Evolutionary conservation across 2,888 invertebrate genomes (phyloP).

Genomic region (Bombyx huttoni): DNA sequence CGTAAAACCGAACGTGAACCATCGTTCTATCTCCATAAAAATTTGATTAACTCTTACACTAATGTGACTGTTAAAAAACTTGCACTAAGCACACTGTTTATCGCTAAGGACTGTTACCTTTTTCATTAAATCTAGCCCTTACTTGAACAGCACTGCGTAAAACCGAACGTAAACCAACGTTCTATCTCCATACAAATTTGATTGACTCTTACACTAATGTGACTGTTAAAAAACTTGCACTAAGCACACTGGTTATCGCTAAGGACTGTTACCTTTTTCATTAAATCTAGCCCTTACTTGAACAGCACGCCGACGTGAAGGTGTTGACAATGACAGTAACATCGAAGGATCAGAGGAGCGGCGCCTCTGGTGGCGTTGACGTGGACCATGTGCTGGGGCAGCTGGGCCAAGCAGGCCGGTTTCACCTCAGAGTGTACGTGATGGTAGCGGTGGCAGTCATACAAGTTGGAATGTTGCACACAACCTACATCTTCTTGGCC

Average conservation of each 20-base stretch:
- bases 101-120: background rate
- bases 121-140: background rate
- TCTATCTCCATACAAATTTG: too few relatives aligned
- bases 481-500: constrained; percentile 67
- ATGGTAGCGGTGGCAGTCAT: constrained; percentile 55
- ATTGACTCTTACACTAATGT: too few relatives aligned
- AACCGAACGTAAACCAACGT: too few relatives aligned
- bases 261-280: background rate
- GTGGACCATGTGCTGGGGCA: constrained; percentile 45
- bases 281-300: background rate
- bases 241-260: too few relatives aligned
- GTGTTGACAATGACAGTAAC: background rate
- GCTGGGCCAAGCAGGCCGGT: constrained; percentile 56
- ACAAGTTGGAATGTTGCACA: constrained; percentile 53
- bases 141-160: background rate
- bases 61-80: background rate
- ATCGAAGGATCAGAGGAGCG: background rate
- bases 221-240: background rate
- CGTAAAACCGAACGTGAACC: too few relatives aligned
- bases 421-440: constrained; percentile 47
- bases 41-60: too few relatives aligned
- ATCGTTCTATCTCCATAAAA: too few relatives aligned
- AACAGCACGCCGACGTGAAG: background rate
- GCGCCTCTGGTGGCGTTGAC: constrained; percentile 16
- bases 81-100: too few relatives aligned